Base-by-base conservation (phyloP, 2,797 vertebrate genomes). In the Hozukius guyotensis region DNA sequence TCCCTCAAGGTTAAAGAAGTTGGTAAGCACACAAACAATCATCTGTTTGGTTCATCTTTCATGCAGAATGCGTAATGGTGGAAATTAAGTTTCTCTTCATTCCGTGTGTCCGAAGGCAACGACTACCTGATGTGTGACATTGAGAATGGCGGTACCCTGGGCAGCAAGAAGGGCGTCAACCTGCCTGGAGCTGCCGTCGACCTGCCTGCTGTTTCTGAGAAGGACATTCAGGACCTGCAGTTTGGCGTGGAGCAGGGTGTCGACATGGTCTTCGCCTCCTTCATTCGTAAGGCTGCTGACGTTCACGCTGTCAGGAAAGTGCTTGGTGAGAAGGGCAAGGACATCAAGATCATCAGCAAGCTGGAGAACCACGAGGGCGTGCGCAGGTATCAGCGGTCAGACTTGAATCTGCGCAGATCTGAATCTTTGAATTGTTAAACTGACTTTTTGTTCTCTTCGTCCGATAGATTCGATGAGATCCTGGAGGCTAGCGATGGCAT, bases 331-430 rank as follows among this genome's bases (percentile, higher is more conserved):
- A 99, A 98, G 91, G 99, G 98, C 73, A 99, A 99, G 90, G 94
- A 99, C 88, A 98, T 99, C 86, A 98, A 97, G 95, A 98, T 99
- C 88, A 99, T 99, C 94, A 99, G 98, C 96, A 99, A 99, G 93
- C 97, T 99, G 0, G 99, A 99, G 95, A 99, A 99, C 92, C 98
- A 99, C 0, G 99, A 99, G 94, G 99, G 98, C 0, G 98, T 99
- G 74, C 97, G 97, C 92, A 97, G 96, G 99, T 99, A 22, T 6
- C 5, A 11, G 16, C 0, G 0, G 25, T 36, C 56, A 22, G 22
- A 10, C 14, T 4, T 22, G 4, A 70, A 53, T 36, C 24, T 38
- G 12, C 52, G 4, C n/a, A 11, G 4, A 22, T 38, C 8, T 49
- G 6, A 55, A 14, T 59, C 11, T 60, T 55, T 18, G 31, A 42